A percentile compares a stretch with the other conserved stretches of the same genome.
Conservation (phyloP, 2,888 invertebrate genomes). For the Phalera bucephala region DNA sequence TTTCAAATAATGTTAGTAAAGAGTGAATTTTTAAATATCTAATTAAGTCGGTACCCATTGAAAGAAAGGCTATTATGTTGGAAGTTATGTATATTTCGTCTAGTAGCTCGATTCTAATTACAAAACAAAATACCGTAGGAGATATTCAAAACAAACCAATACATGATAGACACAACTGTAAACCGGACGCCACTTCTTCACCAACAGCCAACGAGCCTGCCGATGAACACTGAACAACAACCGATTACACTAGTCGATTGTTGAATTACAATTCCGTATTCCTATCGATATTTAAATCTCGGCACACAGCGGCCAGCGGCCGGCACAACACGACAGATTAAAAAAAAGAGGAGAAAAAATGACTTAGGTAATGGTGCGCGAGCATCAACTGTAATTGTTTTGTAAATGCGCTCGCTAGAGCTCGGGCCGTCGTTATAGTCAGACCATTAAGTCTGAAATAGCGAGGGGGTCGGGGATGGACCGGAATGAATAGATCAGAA, state of each 20-base stretch:
- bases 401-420: conserved; percentile 27
- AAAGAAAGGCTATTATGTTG: too few relatives aligned
- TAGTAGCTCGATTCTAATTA: too few relatives aligned
- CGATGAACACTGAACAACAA: background rate
- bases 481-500: conserved; percentile 1
- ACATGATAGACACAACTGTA: too few relatives aligned
- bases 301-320: background rate
- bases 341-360: conserved; percentile 6
- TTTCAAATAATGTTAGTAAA: too few relatives aligned
- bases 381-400: conserved; percentile 40
- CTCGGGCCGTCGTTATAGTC: conserved; percentile 20
- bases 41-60: too few relatives aligned
- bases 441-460: conserved; percentile 10
- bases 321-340: background rate
- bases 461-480: background rate
- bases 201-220: background rate
- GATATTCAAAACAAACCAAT: too few relatives aligned
- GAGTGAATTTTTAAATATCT: too few relatives aligned
- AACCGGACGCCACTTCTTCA: background rate
- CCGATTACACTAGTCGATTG: background rate
- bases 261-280: background rate
- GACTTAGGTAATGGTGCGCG: conserved; percentile 27
- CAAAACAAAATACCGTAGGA: too few relatives aligned
- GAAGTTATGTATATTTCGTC: too few relatives aligned
- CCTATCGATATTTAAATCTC: conserved; percentile 2